A percentile compares a stretch with the other conserved stretches of the same genome.
phyloP scores from a whole-genome alignment of 2,888 invertebrate genomes.

The Priocnemis perturbator region DNA sequence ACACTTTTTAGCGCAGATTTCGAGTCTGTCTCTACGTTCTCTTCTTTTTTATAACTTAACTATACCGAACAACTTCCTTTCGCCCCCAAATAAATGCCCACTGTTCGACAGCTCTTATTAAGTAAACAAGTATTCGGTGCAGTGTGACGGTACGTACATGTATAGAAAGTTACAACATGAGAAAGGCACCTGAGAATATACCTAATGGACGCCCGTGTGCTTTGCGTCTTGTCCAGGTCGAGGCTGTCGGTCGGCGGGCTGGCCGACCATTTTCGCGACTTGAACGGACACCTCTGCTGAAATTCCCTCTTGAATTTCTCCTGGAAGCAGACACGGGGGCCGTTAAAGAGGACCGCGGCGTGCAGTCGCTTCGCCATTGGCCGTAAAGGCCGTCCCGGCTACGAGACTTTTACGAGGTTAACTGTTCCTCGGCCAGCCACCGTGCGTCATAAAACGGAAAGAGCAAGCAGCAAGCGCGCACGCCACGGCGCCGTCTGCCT shows the following conservation, averaged over 20 bases:
- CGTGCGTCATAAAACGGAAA: background rate
- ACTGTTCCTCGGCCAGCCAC: too few relatives aligned
- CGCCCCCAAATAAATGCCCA: too few relatives aligned
- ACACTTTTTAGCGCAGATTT: too few relatives aligned
- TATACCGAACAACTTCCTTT: too few relatives aligned
- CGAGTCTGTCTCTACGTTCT: too few relatives aligned
- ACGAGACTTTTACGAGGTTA: background rate
- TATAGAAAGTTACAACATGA: slow-evolving; percentile 4
- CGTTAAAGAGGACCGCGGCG: background rate
- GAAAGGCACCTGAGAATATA: slow-evolving; percentile 51
- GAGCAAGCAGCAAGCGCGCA: background rate
- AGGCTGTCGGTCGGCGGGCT: slow-evolving; percentile 62
- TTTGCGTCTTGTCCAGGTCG: slow-evolving; percentile 65
- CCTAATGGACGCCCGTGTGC: slow-evolving; percentile 63
- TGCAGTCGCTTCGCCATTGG: too few relatives aligned
- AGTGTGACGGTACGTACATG: background rate
- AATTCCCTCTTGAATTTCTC: slow-evolving; percentile 89
- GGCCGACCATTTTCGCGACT: slow-evolving; percentile 66
- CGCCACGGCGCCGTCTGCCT: too few relatives aligned
- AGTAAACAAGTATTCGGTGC: background rate
- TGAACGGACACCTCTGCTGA: slow-evolving; percentile 82
- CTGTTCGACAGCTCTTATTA: background rate
- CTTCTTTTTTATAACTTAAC: too few relatives aligned
- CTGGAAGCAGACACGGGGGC: slow-evolving; percentile 73
- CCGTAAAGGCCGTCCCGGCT: too few relatives aligned